Evolutionary conservation across 2,113 vertebrate genomes (phyloP).

Genomic region (Apeltes quadracus): DNA sequence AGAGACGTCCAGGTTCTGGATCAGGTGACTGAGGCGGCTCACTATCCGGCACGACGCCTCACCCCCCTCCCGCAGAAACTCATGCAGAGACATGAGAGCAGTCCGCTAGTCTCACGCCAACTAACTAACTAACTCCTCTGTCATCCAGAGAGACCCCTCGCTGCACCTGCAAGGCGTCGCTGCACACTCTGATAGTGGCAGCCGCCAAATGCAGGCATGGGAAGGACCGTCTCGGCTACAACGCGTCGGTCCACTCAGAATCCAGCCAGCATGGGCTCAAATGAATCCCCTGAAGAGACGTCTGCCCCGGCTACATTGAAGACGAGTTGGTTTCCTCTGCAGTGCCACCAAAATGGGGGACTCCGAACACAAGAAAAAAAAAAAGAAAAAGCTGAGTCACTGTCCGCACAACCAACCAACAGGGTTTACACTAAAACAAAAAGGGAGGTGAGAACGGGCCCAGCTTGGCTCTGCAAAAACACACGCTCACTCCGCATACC

Average conservation of each 20-base stretch:
- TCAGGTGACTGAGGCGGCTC: conserved; percentile 76
- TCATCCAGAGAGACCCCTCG: conserved; percentile 42
- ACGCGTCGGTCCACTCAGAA: conserved; percentile 16
- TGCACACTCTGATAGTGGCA: conserved; percentile 35
- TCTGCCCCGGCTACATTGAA: conserved; percentile 23
- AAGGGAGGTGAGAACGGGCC: conserved; percentile 38
- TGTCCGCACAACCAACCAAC: conserved; percentile 51
- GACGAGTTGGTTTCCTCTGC: conserved; percentile 43
- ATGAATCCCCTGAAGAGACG: conserved; percentile 19
- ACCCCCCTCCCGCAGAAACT: conserved; percentile 79
- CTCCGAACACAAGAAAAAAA: conserved; percentile 16
- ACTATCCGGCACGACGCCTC: conserved; percentile 76
- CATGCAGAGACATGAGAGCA: conserved; percentile 79
- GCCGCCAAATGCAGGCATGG: conserved; percentile 26
- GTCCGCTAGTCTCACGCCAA: conserved; percentile 42
- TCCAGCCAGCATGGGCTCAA: conserved; percentile 28
- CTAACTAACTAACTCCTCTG: conserved; percentile 38
- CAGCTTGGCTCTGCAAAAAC: conserved; percentile 30
- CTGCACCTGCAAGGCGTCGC: conserved; percentile 50
- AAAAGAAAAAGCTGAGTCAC: conserved; percentile 64
- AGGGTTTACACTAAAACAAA: conserved; percentile 23
- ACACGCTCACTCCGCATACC: conserved; percentile 17
- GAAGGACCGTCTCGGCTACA: conserved; percentile 15
- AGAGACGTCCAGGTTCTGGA: conserved; percentile 79
- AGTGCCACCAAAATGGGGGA: conserved; percentile 46